Evolutionary conservation across 2,113 vertebrate genomes (phyloP), one percentile per base, ranked within the genome.

Genomic region (Speoplatyrhinus poulsoni): DNA sequence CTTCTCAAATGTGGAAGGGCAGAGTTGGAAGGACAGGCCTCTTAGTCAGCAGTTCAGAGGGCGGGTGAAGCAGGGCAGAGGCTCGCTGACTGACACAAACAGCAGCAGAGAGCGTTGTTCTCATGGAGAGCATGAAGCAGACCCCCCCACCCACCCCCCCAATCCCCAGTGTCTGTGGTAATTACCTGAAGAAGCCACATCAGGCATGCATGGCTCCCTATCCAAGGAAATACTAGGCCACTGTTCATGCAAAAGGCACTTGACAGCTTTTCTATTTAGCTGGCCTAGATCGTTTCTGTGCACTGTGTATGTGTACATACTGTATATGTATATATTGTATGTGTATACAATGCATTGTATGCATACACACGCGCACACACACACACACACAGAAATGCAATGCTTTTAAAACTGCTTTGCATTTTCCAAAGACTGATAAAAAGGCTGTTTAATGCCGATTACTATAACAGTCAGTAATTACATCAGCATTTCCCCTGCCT

Each of bases 61-160:
- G 66, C 73, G 73, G 47, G 73, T 69, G 68, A 65, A 79, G 73
- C 73, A 32, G 71, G 58, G 70, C 80, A 82, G 73, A 78, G 78
- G 75, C 75, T 78, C 58, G 1, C 80, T 88, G 88, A 89, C 84
- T 87, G 85, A 88, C 72, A 77, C 80, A 88, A 87, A 85, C 85
- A 81, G 85, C 83, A 65, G 58, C 73, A 79, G 77, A 89, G 85
- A 83, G 81, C 75, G 64, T 77, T 86, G 78, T 87, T 89, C 81
- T 81, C 82, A 89, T 89, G 90, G 85, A 87, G 86, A 76, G 85
- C 76, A 82, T 90, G 79, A 85, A 90, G 90, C 87, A 90, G 90
- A 83, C 70, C 64, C 77, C 60, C 67, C 84, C 70, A 26, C 67
- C 72, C 68, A 82, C 75, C 74, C 73, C 75, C 84, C 80, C 26